phyloP scores from a whole-genome alignment of 2,888 invertebrate genomes.

The Chirona hameri region DNA sequence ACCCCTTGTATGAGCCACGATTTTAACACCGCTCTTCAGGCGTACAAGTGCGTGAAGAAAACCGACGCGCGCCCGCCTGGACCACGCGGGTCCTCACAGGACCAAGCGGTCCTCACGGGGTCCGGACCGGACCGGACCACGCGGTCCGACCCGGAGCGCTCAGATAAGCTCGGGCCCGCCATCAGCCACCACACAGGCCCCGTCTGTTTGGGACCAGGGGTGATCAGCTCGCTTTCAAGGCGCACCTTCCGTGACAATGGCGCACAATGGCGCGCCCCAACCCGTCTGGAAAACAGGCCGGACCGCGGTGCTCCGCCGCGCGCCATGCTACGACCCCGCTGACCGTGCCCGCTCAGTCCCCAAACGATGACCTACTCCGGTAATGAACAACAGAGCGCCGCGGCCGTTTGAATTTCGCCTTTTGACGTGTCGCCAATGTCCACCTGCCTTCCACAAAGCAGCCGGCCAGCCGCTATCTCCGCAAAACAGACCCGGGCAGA shows the following conservation, averaged over 20 bases:
- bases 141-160: no score
- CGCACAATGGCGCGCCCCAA: background rate
- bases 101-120: no score
- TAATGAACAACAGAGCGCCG: background rate
- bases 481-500: background rate
- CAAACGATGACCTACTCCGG: background rate
- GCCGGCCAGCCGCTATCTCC: background rate
- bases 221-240: conserved; percentile 13
- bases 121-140: no score
- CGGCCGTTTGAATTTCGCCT: background rate
- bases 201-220: background rate
- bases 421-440: background rate
- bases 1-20: background rate
- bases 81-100: no score
- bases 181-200: background rate
- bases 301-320: background rate
- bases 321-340: background rate
- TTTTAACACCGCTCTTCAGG: background rate
- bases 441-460: background rate
- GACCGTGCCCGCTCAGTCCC: background rate
- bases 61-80: background rate
- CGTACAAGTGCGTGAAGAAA: conserved; percentile 13
- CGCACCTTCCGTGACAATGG: background rate
- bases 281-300: background rate
- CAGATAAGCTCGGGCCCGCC: background rate